Conservation (phyloP, 64 coral and sea anemone genomes). For the Orbicella faveolata region DNA sequence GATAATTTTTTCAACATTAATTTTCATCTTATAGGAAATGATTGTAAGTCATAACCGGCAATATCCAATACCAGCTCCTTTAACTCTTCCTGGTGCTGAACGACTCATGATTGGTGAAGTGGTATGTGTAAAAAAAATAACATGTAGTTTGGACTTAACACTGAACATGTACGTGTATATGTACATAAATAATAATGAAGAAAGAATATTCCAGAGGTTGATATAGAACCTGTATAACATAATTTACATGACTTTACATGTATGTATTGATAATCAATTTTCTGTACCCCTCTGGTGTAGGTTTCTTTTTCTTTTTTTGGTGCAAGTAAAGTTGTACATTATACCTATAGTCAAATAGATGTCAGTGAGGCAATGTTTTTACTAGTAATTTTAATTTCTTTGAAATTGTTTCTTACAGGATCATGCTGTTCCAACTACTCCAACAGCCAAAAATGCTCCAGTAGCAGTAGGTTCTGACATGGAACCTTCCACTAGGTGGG, state of each 20-base stretch:
- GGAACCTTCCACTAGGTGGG: conserved; percentile 77
- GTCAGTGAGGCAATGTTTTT: too few relatives aligned
- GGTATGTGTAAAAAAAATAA: conserved; percentile 33
- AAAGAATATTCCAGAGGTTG: not conserved
- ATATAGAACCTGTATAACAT: too few relatives aligned
- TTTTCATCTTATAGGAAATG: conserved; percentile 62
- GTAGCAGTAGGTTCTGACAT: conserved; percentile 68
- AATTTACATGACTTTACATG: too few relatives aligned
- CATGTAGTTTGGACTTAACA: too few relatives aligned
- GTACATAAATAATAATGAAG: not conserved
- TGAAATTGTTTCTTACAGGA: conserved; percentile 51
- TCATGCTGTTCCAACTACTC: conserved; percentile 99
- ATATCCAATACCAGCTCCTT: conserved; percentile 30
- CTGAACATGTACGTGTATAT: not conserved
- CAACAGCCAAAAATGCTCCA: conserved; percentile 93
- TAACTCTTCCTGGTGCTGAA: conserved; percentile 64
- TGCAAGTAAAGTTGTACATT: too few relatives aligned
- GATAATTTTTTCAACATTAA: too few relatives aligned
- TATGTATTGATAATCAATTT: too few relatives aligned
- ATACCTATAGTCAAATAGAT: too few relatives aligned
- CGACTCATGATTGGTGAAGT: conserved; percentile 74
- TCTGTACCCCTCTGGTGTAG: too few relatives aligned
- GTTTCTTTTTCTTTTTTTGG: too few relatives aligned
- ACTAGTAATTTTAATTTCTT: too few relatives aligned
- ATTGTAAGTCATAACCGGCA: conserved; percentile 75